Percentiles rank a stretch among this genome's conserved stretches.
Evolutionary conservation across 2,113 vertebrate species (phyloP).

Genomic region (Talpa occidentalis): DNA sequence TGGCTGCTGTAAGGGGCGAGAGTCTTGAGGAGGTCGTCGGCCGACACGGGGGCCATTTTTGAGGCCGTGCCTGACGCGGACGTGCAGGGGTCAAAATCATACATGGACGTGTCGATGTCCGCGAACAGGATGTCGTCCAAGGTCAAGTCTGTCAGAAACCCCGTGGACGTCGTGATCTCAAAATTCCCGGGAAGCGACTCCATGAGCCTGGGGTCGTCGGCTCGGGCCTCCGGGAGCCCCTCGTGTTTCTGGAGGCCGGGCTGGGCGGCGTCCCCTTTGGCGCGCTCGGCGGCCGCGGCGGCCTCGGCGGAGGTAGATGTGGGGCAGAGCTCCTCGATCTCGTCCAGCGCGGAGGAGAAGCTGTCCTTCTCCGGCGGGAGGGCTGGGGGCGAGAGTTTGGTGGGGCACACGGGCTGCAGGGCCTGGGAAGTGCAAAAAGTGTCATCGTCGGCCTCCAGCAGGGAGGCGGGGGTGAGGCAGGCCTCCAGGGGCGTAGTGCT

Average conservation of each 20-base stretch:
- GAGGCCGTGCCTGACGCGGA: slow-evolving; percentile 88
- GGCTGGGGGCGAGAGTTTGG: slow-evolving; percentile 85
- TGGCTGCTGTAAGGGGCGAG: slow-evolving; percentile 93
- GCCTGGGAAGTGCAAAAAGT: slow-evolving; percentile 91
- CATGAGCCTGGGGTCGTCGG: slow-evolving; percentile 91
- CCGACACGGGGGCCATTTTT: slow-evolving; percentile 94
- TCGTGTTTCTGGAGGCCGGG: slow-evolving; percentile 86
- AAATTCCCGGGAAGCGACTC: slow-evolving; percentile 91
- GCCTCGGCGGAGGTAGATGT: slow-evolving; percentile 93
- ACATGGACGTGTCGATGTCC: slow-evolving; percentile 99
- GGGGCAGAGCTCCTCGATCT: slow-evolving; percentile 95
- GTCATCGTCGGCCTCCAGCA: slow-evolving; percentile 96
- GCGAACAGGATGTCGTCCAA: slow-evolving; percentile 98
- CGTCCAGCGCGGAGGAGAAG: slow-evolving; percentile 93
- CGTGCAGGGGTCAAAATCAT: slow-evolving; percentile 98
- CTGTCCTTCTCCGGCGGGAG: slow-evolving; percentile 88
- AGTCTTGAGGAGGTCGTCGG: slow-evolving; percentile 97
- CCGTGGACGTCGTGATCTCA: slow-evolving; percentile 94
- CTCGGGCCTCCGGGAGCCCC: slow-evolving; percentile 86
- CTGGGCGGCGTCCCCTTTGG: slow-evolving; percentile 86
- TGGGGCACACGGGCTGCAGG: slow-evolving; percentile 80
- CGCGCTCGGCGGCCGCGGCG: slow-evolving; percentile 67
- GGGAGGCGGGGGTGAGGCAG: slow-evolving; percentile 96
- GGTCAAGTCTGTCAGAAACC: slow-evolving; percentile 98
- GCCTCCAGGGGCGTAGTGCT: slow-evolving; percentile 89